Evolutionary conservation across 2,888 invertebrate genomes (phyloP).

Genomic region (Netelia inedita): DNA sequence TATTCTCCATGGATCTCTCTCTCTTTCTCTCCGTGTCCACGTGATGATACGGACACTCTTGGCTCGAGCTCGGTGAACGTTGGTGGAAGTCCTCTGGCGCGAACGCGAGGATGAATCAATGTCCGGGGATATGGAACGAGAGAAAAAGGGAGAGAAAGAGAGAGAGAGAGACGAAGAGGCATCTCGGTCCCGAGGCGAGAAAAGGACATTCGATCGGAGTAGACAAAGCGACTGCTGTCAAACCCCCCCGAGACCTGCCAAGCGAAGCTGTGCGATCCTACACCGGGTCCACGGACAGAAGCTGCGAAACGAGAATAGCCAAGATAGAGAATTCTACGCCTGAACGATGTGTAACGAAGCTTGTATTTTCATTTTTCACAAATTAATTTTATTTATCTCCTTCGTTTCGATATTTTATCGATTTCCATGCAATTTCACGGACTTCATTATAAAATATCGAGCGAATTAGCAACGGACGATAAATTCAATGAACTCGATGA

Average conservation of each 20-base stretch:
- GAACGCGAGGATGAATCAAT: constrained; percentile 78
- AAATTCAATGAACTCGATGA: neutral
- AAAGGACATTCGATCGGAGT: constrained; percentile 52
- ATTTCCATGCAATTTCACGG: neutral
- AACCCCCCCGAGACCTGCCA: constrained; percentile 68
- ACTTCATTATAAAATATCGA: neutral
- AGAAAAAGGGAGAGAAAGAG: constrained; percentile 57
- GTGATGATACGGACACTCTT: constrained; percentile 56
- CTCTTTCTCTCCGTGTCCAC: constrained; percentile 10
- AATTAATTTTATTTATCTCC: too few relatives aligned
- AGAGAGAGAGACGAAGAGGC: constrained; percentile 60
- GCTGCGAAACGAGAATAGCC: constrained; percentile 43
- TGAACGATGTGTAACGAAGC: neutral
- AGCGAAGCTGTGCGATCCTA: constrained; percentile 52
- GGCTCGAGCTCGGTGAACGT: constrained; percentile 53
- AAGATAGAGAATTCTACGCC: constrained; percentile 22
- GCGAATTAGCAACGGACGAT: too few relatives aligned
- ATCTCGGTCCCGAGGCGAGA: constrained; percentile 43
- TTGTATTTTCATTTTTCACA: too few relatives aligned
- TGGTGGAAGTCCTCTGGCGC: constrained; percentile 62
- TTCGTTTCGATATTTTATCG: too few relatives aligned
- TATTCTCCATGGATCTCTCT: constrained; percentile 2
- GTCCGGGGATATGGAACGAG: constrained; percentile 74
- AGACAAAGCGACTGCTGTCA: constrained; percentile 70
- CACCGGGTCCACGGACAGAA: constrained; percentile 44